Evolutionary conservation across 2,797 vertebrate genomes (phyloP), one percentile per base, ranked within the genome.

Genomic region (Sebastes wilsoni): DNA sequence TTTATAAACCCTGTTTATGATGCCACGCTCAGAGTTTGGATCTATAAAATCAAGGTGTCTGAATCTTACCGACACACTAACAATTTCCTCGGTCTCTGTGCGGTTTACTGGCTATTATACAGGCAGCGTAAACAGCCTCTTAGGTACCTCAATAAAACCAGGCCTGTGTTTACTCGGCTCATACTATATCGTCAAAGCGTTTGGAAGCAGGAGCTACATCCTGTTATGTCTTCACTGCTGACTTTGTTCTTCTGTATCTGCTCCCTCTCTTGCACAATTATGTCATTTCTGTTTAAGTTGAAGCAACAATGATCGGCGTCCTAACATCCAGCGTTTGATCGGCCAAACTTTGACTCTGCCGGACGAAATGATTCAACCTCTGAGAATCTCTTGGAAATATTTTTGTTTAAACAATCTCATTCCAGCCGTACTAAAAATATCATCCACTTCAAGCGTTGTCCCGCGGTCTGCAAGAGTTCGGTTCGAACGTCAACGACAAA

Each of bases 401-500:
- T 73, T 70, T 82, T 82, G 84, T 90, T 88, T 85, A 89, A 92
- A 87, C 79, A 71, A 66, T 91, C 58, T 79, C 76, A 69, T 87
- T 89, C 83, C 89, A 92, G 81, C 85, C 75, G 86, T 80, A 80
- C 90, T 92, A 89, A 93, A 94, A 94, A 94, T 91, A 94, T 83
- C 79, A 69, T 55, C 55, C 2, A 68, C 79, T 85, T 91, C 82
- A 65, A 83, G 86, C 79, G 32, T 64, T 65, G 87, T 87, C 75
- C 59, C 84, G 92, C 9, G 85, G 90, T 80, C 73, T 81, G 70
- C 80, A 70, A 55, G 64, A 79, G 72, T 83, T 83, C 73, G 77
- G 73, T 88, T 81, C 84, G 71, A 88, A 86, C 81, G 76, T 89
- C 80, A 78, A 20, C 85, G 84, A 38, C 81, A 77, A 49, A 49